Conservation (phyloP, 2,113 vertebrate species). For the Myrmophylax atrothorax region DNA sequence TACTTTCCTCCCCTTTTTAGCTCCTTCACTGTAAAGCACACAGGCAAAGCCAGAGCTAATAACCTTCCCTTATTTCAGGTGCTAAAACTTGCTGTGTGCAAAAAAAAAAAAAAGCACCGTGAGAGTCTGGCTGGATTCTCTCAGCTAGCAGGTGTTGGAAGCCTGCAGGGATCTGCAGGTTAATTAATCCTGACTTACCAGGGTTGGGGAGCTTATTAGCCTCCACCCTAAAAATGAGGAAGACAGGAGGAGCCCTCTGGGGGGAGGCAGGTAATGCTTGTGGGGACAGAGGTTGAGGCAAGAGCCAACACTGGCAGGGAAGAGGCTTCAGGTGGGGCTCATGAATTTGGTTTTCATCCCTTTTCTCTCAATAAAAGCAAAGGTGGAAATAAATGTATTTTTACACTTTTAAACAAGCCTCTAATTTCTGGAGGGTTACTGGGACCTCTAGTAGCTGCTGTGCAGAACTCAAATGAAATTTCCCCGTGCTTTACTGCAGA, state of each 20-base stretch:
- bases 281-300: background rate
- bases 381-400: background rate
- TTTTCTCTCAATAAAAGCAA: background rate
- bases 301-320: background rate
- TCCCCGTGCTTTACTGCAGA: rapidly evolving
- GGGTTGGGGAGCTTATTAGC: slow-evolving; percentile 57
- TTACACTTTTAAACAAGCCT: background rate
- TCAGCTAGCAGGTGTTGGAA: slow-evolving; percentile 57
- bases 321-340: slow-evolving; percentile 9
- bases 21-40: background rate
- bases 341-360: background rate
- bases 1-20: rapidly evolving
- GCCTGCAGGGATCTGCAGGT: slow-evolving; percentile 61
- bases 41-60: background rate
- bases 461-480: background rate
- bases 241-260: slow-evolving; percentile 52
- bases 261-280: background rate
- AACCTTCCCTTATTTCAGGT: slow-evolving; percentile 18
- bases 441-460: background rate
- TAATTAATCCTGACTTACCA: slow-evolving; percentile 67
- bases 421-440: background rate
- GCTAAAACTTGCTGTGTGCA: background rate
- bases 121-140: slow-evolving; percentile 55
- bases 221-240: slow-evolving; percentile 65
- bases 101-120: background rate